These are phyloP conservation scores for Digitonthophagus gazella DNA, from an alignment of 2,888 invertebrate genomes.

Conservation along the genomic window DNA sequence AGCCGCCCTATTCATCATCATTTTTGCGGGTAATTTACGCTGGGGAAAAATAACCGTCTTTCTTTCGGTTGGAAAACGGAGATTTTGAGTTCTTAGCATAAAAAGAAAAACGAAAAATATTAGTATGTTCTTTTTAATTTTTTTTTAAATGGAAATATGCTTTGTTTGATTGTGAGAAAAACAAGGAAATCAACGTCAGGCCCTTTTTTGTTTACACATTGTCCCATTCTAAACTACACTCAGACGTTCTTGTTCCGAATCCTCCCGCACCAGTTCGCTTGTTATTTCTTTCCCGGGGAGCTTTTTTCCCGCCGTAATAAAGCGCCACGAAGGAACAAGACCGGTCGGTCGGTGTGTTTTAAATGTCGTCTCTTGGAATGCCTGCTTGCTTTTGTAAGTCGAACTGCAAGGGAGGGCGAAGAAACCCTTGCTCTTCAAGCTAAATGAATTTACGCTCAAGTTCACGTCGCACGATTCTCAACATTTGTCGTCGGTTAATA, in stretches of 20 bases:
- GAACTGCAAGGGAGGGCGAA: neutral
- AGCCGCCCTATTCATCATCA: slow-evolving; percentile 28
- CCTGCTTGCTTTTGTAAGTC: slow-evolving; percentile 10
- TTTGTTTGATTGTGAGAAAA: slow-evolving; percentile 4
- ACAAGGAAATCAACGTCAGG: neutral
- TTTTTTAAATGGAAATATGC: slow-evolving; percentile 3
- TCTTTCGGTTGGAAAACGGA: slow-evolving; percentile 7
- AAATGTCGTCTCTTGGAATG: slow-evolving; percentile 12
- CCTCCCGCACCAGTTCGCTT: neutral
- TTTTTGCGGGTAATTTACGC: slow-evolving; percentile 25
- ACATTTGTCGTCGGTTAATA: slow-evolving; percentile 31
- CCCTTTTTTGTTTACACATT: neutral
- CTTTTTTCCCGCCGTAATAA: slow-evolving; percentile 12
- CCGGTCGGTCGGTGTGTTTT: slow-evolving; percentile 15
- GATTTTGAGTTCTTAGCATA: neutral
- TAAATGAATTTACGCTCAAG: slow-evolving; percentile 28
- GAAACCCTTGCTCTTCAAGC: slow-evolving; percentile 13
- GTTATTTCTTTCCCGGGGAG: neutral
- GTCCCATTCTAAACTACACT: neutral
- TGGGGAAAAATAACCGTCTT: slow-evolving; percentile 22
- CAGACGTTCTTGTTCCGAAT: neutral
- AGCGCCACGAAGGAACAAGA: neutral
- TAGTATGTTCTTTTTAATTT: slow-evolving; percentile 3
- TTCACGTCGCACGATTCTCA: slow-evolving; percentile 25
- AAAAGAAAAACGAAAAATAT: neutral